Evolutionary conservation across 1,140 invertebrate species (phyloP).

Genomic region (Drosophila saltans): DNA sequence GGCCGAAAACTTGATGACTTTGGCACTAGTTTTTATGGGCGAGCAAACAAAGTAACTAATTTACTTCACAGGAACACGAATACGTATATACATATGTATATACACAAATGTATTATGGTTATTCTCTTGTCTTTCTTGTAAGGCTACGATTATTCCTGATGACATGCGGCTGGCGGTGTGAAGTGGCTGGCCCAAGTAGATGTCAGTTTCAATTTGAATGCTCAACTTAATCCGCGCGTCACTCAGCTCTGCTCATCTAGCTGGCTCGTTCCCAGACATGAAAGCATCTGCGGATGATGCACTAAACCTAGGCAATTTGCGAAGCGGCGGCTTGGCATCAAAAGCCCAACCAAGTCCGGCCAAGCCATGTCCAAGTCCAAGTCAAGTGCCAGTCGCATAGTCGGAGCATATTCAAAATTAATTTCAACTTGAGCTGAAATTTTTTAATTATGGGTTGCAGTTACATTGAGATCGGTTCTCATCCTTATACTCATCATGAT

Average conservation of each 20-base stretch:
- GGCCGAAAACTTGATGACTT: slow-evolving; percentile 55
- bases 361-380: slow-evolving; percentile 42
- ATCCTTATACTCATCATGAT: slow-evolving; percentile 15
- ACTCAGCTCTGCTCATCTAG: slow-evolving; percentile 54
- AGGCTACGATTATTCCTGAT: slow-evolving; percentile 32
- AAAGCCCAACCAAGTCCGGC: slow-evolving; percentile 49
- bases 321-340: slow-evolving; percentile 67
- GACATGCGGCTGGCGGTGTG: slow-evolving; percentile 55
- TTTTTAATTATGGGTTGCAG: slow-evolving; percentile 79
- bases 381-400: slow-evolving; percentile 56
- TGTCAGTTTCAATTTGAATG: slow-evolving; percentile 82
- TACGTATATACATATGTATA: not conserved
- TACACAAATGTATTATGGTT: too few species aligned
- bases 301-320: slow-evolving; percentile 67
- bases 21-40: slow-evolving; percentile 69
- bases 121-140: not conserved
- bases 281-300: slow-evolving; percentile 28
- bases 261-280: slow-evolving; percentile 42
- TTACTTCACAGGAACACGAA: slow-evolving; percentile 10
- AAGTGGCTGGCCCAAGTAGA: slow-evolving; percentile 42
- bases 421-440: slow-evolving; percentile 75
- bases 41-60: slow-evolving; percentile 74
- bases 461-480: slow-evolving; percentile 37
- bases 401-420: slow-evolving; percentile 72
- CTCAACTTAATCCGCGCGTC: slow-evolving; percentile 79